Base-by-base conservation (phyloP, 2,113 vertebrate genomes). In the Zapus hudsonius region DNA sequence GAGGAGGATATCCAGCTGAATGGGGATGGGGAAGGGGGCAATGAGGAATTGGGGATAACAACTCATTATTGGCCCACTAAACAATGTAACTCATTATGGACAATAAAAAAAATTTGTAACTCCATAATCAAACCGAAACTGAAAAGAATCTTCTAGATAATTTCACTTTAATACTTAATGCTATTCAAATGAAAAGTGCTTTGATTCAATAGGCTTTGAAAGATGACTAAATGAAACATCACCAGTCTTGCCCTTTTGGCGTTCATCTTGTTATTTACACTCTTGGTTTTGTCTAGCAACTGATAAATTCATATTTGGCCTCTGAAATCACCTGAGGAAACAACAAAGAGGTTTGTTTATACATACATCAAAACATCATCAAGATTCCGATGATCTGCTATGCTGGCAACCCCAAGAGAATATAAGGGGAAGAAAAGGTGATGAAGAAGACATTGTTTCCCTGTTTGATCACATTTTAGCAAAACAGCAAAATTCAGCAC, bases 331-430 rank as follows among this genome's bases (percentile, higher is more conserved):
- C 82, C 40, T 42, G 27, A 93, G 75, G 40, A 88, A 92, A 87
- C n/a, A 76, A 76, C 2, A n/a, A 63, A 70, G 80, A 63, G 33
- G 40, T 90, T 76, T 94, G 67, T 83, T 93, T 90, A 52, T 69
- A 70, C 19, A 63, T 66, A 59, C 17, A 74, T 93, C 27, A 57
- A 86, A 96, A 96, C 88, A 75, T 80, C 93, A 95, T 93, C 90
- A 95, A 87, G 33, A 66, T 69, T 95, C 75, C 81, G 61, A 72
- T 96, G 84, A 89, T 94, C 85, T 78, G 40, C 86, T 74, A 25
- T 12, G 44, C 89, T 83, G 82, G 70, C 82, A 92, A 64, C 15
- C 23, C 29, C 0, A 3, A 59, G 36, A 89, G 66, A 94, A 80
- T 61, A 87, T 2, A 92, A 63, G 27, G 4, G 3, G 52, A 25